Evolutionary conservation across 2,113 vertebrate genomes (phyloP).

Genomic region (Bubalus kerabau): DNA sequence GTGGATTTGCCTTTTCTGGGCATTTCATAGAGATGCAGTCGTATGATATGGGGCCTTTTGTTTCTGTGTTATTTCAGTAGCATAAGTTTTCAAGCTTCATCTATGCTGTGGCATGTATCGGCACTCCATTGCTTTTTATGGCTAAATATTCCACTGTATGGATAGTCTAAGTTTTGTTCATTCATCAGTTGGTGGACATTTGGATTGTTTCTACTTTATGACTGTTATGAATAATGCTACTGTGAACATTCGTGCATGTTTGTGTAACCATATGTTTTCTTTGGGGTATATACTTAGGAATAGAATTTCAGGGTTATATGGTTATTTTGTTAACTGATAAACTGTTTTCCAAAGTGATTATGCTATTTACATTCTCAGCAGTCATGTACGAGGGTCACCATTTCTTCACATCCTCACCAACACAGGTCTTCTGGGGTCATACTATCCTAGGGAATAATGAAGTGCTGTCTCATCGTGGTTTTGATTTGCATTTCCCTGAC

Average conservation of each 20-base stretch:
- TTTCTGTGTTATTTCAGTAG: background rate
- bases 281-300: background rate
- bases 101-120: background rate
- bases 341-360: background rate
- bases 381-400: rapidly evolving
- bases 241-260: background rate
- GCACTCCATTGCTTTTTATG: background rate
- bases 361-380: background rate
- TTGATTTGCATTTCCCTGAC: background rate
- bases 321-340: background rate
- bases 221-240: background rate
- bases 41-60: background rate
- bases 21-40: background rate
- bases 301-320: background rate
- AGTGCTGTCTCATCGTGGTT: background rate
- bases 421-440: background rate
- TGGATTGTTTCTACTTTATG: background rate
- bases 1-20: background rate
- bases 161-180: background rate
- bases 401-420: background rate
- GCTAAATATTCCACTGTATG: background rate
- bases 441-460: background rate
- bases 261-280: background rate
- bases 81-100: background rate
- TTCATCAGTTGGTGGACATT: background rate